Base-by-base conservation (phyloP, 2,797 vertebrate genomes). In the Dendrocincla fuliginosa region DNA sequence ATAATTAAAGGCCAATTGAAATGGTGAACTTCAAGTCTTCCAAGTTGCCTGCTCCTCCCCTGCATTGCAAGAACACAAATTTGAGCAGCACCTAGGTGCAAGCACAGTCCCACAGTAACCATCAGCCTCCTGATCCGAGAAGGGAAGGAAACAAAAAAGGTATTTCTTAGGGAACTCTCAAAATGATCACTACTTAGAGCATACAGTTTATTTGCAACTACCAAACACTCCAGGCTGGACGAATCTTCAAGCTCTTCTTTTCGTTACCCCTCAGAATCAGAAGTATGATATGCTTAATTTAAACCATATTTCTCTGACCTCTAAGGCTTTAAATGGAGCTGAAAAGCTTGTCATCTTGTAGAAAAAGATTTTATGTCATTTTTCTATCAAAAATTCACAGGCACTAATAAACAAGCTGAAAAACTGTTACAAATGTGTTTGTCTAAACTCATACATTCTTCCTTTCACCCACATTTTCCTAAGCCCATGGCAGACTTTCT, bases 241-340 rank as follows among this genome's bases (percentile, higher is more conserved):
- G 63, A 73, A 89, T 95, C 90, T 92, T 82, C 85, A 89, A 64
- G 77, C 64, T 95, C 90, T 89, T 96, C 76, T 82, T 92, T 88
- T 81, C 55, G 61, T 70, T 95, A 95, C 69, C 59, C 87, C 85
- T 63, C 74, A 91, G 95, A 93, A 97, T 84, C 55, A 95, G 68
- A 95, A 95, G 78, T 92, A 95, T 30, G 67, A 96, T 97, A 91
- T 70, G 50, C 84, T 84, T 97, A 96, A 97, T 97, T 95, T 92
- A 96, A 97, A 97, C 89, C 97, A 96, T 41, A 96, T 95, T 97
- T 94, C 68, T 91, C 70, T 80, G 84, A 37, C 37, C 65, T 76
- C 91, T 88, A 86, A 91, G 73, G 88, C 78, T 53, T 94, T 90
- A 86, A 93, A 84, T 79, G 88, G 88, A 83, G 60, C 71, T 74